These are phyloP conservation scores for Anastrepha ludens DNA, from an alignment of 1,140 invertebrate genomes.

Conservation along the genomic window DNA sequence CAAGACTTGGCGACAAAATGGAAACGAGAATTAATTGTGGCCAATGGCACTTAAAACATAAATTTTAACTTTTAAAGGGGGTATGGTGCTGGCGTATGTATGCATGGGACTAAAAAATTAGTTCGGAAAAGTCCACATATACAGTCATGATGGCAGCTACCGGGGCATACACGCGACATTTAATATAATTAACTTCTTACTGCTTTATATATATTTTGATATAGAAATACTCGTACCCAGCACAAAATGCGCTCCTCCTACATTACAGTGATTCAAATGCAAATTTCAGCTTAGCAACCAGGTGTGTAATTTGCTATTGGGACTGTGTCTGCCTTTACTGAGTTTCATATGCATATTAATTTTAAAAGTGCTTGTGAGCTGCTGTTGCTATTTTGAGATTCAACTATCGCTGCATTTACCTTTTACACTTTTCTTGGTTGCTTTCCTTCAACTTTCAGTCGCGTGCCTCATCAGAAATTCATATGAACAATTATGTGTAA, in stretches of 20 bases:
- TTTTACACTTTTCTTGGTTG: neutral
- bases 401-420: neutral
- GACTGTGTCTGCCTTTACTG: neutral
- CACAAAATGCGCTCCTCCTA: neutral
- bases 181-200: neutral
- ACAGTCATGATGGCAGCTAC: neutral
- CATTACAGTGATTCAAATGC: slow-evolving; percentile 20
- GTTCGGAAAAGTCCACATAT: neutral
- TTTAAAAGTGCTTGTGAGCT: neutral
- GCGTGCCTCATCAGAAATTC: neutral
- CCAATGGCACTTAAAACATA: no score
- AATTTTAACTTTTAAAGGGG: no score
- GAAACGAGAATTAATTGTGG: no score
- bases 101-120: no score
- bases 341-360: neutral
- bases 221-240: neutral
- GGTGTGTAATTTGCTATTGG: neutral
- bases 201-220: no score
- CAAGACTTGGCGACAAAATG: neutral
- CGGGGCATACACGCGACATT: slow-evolving; percentile 30
- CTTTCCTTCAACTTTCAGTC: neutral
- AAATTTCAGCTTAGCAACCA: neutral
- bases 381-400: neutral
- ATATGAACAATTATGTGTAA: neutral
- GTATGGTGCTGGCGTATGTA: no score